Conservation (phyloP, 2,888 invertebrate species). For the Drosophila planitibia region DNA sequence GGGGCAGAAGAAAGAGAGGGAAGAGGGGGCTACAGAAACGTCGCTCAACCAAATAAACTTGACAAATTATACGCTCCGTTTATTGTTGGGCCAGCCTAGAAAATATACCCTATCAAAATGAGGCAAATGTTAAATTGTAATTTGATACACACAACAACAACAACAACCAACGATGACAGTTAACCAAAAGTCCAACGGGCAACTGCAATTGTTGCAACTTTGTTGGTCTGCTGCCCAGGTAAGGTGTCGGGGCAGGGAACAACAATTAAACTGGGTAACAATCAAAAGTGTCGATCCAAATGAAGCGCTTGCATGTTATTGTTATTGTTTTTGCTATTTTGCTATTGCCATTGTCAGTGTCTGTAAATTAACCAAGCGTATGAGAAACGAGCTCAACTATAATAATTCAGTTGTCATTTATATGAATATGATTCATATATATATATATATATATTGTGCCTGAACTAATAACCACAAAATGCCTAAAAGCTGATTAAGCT, state of each 20-base stretch:
- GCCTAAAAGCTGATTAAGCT: constrained; percentile 74
- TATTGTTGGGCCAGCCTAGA: constrained; percentile 23
- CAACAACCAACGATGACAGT: background rate
- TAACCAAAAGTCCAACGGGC: constrained; percentile 3
- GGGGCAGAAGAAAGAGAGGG: background rate
- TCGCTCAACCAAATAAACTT: constrained; percentile 77
- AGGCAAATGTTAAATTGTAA: constrained; percentile 45
- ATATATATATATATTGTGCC: constrained; percentile 27
- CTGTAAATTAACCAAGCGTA: constrained; percentile 61
- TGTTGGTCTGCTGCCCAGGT: constrained; percentile 2
- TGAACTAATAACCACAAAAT: constrained; percentile 75
- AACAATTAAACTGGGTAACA: constrained; percentile 4
- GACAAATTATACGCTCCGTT: constrained; percentile 76
- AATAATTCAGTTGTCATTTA: constrained; percentile 17
- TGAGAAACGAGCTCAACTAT: constrained; percentile 27
- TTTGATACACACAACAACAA: constrained; percentile 38
- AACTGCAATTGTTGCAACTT: constrained; percentile 42
- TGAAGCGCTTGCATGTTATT: constrained; percentile 11
- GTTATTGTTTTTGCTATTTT: constrained; percentile 1
- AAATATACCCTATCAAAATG: constrained; percentile 1
- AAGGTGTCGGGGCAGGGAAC: constrained; percentile 4
- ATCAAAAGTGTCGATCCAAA: constrained; percentile 25
- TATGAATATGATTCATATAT: background rate
- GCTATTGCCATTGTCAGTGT: constrained; percentile 17
- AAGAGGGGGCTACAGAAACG: constrained; percentile 20